Base-by-base conservation (phyloP, 1,140 invertebrate species). In the Asbolus verrucosus region DNA sequence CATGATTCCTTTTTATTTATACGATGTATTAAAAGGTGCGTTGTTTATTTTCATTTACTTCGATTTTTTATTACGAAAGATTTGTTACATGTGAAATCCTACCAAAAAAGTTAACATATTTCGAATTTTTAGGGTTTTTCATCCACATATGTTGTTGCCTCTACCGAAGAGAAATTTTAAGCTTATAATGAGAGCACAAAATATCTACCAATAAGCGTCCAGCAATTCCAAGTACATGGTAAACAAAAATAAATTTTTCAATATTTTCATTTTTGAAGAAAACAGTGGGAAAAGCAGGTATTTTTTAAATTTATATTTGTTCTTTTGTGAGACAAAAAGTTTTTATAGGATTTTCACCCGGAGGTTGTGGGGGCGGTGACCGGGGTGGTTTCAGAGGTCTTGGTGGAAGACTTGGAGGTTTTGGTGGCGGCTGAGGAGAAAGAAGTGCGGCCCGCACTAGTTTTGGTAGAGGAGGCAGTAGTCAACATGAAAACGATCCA, bases 311-410 rank as follows among this genome's bases (percentile, higher is more conserved):
- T 59, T 43, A 15, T 65, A 59, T 21, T 18, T 59, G 11, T 67
- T 14, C 9, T 27, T 30, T 33, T 50, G n/a, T 24, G 9, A 46
- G 21, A 14, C 8, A 11, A 62, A 31, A 65, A 13, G 6, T 19
- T 67, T 59, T 79, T 80, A 27, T 69, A 84, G 83, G 81, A 67
- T 85, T 85, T 75, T 83, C 83, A 71, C 82, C 82, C 65, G 80
- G 83, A 43, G 81, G 81, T 60, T 72, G 83, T 18, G 79, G 82
- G 2, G 81, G 84, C 11, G 77, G 69, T 63, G 72, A 81, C 24
- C 76, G 81, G 3, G 80, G 81, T 21, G 76, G 82, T 50, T 80
- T 79, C 65, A 73, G 82, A 13, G 78, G 82, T 1, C 79, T 83
- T 18, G 78, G 82, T 30, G 79, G 81, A 61, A 79, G 83, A 1